Conservation (phyloP, 30 jellyfish, hydroid and myxozoan genomes). For the Clytia hemisphaerica region DNA sequence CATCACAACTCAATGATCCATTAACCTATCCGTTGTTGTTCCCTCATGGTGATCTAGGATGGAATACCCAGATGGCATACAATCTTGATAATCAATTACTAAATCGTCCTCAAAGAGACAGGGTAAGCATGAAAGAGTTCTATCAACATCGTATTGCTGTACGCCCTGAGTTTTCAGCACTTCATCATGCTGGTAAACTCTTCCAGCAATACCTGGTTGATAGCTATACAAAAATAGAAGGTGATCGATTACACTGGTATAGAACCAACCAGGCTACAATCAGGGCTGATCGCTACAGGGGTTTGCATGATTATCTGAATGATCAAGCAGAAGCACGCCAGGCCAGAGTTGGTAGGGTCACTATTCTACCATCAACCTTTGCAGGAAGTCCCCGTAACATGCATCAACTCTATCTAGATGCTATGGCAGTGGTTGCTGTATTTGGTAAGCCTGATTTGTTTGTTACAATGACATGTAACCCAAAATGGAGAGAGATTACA, state of each 20-base stretch:
- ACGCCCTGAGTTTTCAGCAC: slow-evolving; percentile 16
- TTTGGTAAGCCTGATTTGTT: slow-evolving; percentile 49
- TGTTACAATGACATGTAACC: slow-evolving; percentile 49
- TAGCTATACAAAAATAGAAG: slow-evolving; percentile 23
- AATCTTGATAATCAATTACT: background rate
- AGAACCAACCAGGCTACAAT: slow-evolving; percentile 23
- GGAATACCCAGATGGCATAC: slow-evolving; percentile 23
- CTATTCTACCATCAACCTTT: slow-evolving; percentile 46
- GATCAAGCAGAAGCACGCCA: slow-evolving; percentile 19
- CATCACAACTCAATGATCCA: slow-evolving; percentile 9
- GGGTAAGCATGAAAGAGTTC: slow-evolving; percentile 13
- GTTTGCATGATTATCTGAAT: slow-evolving; percentile 38
- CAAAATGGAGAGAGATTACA: slow-evolving; percentile 41
- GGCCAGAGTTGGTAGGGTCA: slow-evolving; percentile 31
- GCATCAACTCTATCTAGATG: slow-evolving; percentile 47
- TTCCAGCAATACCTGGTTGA: slow-evolving; percentile 38
- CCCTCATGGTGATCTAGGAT: slow-evolving; percentile 34
- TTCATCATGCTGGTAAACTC: slow-evolving; percentile 13
- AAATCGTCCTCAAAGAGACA: slow-evolving; percentile 6
- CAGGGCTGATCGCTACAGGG: slow-evolving; percentile 44
- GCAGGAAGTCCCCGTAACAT: slow-evolving; percentile 38
- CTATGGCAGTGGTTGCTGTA: slow-evolving; percentile 38
- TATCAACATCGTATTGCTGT: slow-evolving; percentile 30
- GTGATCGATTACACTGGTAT: slow-evolving; percentile 24
- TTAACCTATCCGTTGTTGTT: slow-evolving; percentile 22